A percentile compares a stretch with the other conserved stretches of the same genome.
Conservation (phyloP, 2,797 vertebrate species). For the Acrossocheilus wenchowensis region DNA sequence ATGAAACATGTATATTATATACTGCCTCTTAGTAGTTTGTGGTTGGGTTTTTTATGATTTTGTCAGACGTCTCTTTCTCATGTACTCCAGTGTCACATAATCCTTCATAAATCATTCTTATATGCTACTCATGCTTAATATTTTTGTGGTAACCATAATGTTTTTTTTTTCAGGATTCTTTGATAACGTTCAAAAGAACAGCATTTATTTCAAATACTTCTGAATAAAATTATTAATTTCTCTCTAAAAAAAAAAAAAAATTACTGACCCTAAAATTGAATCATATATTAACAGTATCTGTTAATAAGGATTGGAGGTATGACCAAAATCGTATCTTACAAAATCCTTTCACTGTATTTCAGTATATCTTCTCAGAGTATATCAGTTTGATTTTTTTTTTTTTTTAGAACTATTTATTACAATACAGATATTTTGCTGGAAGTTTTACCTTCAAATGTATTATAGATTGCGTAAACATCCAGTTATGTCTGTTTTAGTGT, state of each 20-base stretch:
- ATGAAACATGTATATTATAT: background rate
- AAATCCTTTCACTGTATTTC: background rate
- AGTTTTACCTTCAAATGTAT: background rate
- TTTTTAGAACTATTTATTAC: background rate
- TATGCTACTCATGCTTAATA: background rate
- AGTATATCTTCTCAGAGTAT: background rate
- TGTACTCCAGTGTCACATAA: background rate
- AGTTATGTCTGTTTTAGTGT: conserved; percentile 6
- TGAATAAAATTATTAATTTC: background rate
- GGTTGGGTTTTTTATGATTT: background rate
- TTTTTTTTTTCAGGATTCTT: background rate
- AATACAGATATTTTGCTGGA: background rate
- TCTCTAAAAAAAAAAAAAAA: no score
- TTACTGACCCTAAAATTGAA: background rate
- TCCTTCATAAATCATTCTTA: background rate
- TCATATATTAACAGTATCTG: background rate
- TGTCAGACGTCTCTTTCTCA: background rate
- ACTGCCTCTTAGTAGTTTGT: background rate
- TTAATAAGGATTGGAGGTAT: background rate
- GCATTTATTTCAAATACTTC: background rate
- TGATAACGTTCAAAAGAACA: background rate
- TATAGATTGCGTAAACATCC: background rate
- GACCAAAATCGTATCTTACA: background rate
- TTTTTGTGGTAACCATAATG: background rate
- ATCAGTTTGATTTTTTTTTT: no score